Base-by-base conservation (phyloP, 1,140 invertebrate species). In the Zaprionus lachaisei region DNA sequence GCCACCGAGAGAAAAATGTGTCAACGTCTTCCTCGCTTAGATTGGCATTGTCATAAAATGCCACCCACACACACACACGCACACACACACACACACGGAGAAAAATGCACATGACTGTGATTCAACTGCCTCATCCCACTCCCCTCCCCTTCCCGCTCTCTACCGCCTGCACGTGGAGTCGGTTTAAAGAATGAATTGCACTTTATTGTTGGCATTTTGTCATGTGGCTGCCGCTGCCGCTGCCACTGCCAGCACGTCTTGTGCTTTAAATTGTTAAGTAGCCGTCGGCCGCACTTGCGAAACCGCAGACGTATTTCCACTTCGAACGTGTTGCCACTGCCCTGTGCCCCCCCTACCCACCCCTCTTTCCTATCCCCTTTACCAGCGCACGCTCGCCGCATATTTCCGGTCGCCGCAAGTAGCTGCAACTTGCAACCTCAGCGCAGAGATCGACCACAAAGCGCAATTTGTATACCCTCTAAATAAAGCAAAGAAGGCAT, bases 11-110 rank as follows among this genome's bases (percentile, higher is more conserved):
- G 84, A 54, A 72, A 87, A 87, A 89, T 87, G 84, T 87, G 84
- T 83, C 81, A 84, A 75, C 81, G 85, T 87, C 84, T 87, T 89
- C 31, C 49, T 72, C 58, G 81, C 81, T 84, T 81, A 90, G 81
- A 89, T 89, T 89, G 84, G 85, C 81, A 89, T 89, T 89, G 85
- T 90, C 85, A 89, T 89, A 89, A 89, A 89, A 90, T 81, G 75
- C 67, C 70, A 12, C 51, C n/a, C 57, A 55, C 20, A n/a, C 44
- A 58, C 44, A 51, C 54, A 55, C 20, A n/a, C 44, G 54, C 44
- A 51, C 54, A 38, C 61, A 67, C 54, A 37, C 70, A 11, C 51
- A 56, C 28, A 28, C 65, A 2, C 37, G 47, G 37, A 51, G 20
- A 44, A 64, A 72, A 71, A 57, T 74, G 56, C 74, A 72, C 64